Evolutionary conservation across 2,888 invertebrate species (phyloP), one percentile per base, ranked within the genome.

Genomic region (Stegophylla sp.): DNA sequence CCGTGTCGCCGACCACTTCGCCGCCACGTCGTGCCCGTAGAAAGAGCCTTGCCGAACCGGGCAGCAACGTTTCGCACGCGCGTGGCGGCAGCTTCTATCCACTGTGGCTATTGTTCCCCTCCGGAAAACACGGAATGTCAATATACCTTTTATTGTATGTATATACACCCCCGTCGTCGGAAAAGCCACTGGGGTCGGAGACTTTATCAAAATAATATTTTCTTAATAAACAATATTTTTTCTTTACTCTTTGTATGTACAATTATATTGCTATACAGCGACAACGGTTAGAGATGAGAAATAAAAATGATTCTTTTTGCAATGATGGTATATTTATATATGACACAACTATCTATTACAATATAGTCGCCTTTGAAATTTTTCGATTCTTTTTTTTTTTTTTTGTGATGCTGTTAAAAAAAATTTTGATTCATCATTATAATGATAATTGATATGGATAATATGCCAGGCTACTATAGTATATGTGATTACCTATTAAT

Each of bases 101-200:
- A 45, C 61, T n/a, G 51, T 23, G 66, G 43, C 77, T 67, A 77
- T 77, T 77, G 77, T 77, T 77, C 45, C 77, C 69, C 77, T 76
- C 53, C 59, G 69, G 56, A 77, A 77, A 77, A 77, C 77, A 77
- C 77, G 77, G 69, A 77, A 77, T 77, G 77, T 77, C 77, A 77
- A 77, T 77, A 77, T 77, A 77, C 77, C 77, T 77, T 77, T 77
- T 77, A 77, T 77, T 77, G 69, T 77, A 45, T 59, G 48, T 56
- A 53, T 15, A 23, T 13, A 23, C 23, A 23, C 23, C 34, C 34
- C 17, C 56, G 15, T 41, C 41, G 41, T 5, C 10, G 59, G 7
- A 13, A 28, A 45, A 48, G 28, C 45, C 48, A 23, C 61, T n/a
- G 34, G 41, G 41, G 43, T n/a, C 41, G 66, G 43, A 56, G 66